These are phyloP conservation scores for Eublepharis macularius DNA, from an alignment of 2,113 vertebrate species.

Conservation along the genomic window DNA sequence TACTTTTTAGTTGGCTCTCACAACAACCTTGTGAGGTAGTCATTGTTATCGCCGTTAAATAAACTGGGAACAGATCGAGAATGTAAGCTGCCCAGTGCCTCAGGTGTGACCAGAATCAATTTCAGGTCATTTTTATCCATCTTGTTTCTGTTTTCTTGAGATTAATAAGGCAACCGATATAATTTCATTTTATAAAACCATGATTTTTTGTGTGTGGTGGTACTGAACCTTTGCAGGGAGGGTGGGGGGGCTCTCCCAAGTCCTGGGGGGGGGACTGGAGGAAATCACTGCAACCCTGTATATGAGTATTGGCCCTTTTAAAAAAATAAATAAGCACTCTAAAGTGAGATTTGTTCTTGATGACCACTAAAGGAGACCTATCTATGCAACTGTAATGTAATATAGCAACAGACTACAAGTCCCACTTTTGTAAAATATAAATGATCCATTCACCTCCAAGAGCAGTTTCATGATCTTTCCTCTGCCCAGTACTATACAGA, in stretches of 20 bases:
- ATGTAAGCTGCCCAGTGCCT: background rate
- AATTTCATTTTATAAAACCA: background rate
- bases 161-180: background rate
- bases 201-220: no score
- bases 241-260: no score
- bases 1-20: background rate
- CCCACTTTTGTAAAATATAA: accelerated
- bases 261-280: no score
- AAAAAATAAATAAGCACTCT: no score
- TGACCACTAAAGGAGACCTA: background rate
- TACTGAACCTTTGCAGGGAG: no score
- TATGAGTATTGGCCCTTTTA: no score
- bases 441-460: background rate
- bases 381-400: background rate
- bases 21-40: background rate
- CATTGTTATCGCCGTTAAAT: background rate
- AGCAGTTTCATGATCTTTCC: conserved; percentile 1
- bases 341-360: background rate
- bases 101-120: background rate
- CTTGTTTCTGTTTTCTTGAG: background rate
- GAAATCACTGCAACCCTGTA: no score
- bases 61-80: background rate
- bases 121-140: no score
- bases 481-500: background rate
- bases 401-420: background rate